A percentile compares a stretch with the other conserved stretches of the same genome.
Conservation (phyloP, 2,888 invertebrate species). For the Drosophila formosana region DNA sequence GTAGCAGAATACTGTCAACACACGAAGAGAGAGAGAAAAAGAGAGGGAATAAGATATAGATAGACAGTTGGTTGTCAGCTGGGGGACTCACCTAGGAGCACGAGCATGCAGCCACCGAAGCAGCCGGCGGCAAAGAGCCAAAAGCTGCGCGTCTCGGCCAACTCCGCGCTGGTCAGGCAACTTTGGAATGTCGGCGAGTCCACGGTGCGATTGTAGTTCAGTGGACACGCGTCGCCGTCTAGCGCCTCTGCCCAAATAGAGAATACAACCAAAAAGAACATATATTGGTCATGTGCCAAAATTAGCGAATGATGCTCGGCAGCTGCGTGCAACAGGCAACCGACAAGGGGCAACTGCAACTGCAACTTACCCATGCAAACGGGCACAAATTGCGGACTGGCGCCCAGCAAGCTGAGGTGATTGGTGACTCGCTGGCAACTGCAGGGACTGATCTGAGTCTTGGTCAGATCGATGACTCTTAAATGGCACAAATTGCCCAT, state of each 20-base stretch:
- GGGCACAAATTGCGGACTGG: constrained; percentile 80
- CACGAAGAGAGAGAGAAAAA: neutral
- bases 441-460: constrained; percentile 77
- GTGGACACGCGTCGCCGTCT: constrained; percentile 76
- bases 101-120: constrained; percentile 68
- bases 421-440: constrained; percentile 82
- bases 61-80: neutral
- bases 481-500: constrained; percentile 88
- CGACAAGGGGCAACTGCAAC: neutral
- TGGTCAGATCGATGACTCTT: constrained; percentile 86
- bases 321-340: constrained; percentile 28
- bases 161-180: constrained; percentile 67
- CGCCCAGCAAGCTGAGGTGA: constrained; percentile 76
- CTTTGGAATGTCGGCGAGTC: constrained; percentile 73
- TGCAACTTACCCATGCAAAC: constrained; percentile 81
- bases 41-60: constrained; percentile 1
- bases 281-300: constrained; percentile 69
- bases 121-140: constrained; percentile 79
- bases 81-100: constrained; percentile 72
- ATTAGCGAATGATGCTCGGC: constrained; percentile 58
- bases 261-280: neutral
- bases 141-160: constrained; percentile 74
- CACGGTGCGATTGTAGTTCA: constrained; percentile 82
- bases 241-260: constrained; percentile 60
- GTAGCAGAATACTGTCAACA: constrained; percentile 68